Evolutionary conservation across 2,797 vertebrate genomes (phyloP).

Genomic region (Scomberomorus guttatus): DNA sequence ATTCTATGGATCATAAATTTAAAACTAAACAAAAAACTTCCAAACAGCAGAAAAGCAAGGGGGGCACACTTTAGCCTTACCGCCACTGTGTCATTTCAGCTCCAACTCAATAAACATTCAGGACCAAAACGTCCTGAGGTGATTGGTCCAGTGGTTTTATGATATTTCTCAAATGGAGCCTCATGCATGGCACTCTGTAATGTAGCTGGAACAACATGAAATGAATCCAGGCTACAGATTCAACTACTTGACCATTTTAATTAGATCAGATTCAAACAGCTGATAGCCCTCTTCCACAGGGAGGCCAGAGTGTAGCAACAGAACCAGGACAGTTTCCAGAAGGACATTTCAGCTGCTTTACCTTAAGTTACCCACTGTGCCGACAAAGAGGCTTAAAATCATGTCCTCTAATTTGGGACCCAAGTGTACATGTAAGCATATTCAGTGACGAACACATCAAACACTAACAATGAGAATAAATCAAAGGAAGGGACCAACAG

Average conservation of each 20-base stretch:
- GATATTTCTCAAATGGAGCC: constrained; percentile 10
- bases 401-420: neutral
- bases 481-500: neutral
- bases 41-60: constrained; percentile 6
- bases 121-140: neutral
- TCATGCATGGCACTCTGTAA: neutral
- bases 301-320: constrained; percentile 24
- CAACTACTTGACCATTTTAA: constrained; percentile 33
- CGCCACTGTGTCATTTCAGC: neutral
- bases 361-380: neutral
- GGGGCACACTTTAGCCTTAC: neutral
- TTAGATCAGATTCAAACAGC: constrained; percentile 23
- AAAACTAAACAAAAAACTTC: neutral
- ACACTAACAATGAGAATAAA: neutral
- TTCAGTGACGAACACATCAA: too few relatives aligned
- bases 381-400: constrained; percentile 2
- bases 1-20: too few relatives aligned
- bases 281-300: constrained; percentile 7
- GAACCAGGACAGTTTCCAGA: neutral
- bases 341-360: constrained; percentile 18
- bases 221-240: constrained; percentile 23
- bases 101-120: neutral
- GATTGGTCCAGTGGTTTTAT: constrained; percentile 30
- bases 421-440: too few relatives aligned
- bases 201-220: constrained; percentile 20